Evolutionary conservation across 2,888 invertebrate genomes (phyloP), one percentile per base, ranked within the genome.

Genomic region (Laspeyria flexula): DNA sequence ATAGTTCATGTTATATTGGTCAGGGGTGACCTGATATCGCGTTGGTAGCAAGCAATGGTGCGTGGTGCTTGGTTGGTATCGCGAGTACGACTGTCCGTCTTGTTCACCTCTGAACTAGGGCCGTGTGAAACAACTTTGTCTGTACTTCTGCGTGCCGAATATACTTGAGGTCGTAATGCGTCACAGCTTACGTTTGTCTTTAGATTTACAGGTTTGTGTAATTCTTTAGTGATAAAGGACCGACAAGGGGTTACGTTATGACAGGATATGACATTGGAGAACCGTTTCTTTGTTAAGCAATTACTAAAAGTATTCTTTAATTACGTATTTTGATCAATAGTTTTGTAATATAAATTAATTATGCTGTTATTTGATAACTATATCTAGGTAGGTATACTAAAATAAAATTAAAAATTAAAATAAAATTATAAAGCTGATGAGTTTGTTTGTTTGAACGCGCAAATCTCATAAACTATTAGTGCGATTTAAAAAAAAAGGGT

Each of bases 21-120:
- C 76, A 56, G 49, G 37, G 54, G 53, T 76, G 77, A 67, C 69
- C 68, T 43, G 61, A 54, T 62, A 70, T 68, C 59, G 61, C 72
- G 72, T 62, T 66, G 60, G 47, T 71, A 70, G 71, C 71, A 64
- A 55, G 79, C 81, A 79, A 77, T 86, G 84, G 79, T 81, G 90
- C 91, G 91, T 91, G 84, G 82, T 89, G 81, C 75, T 77, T 59
- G 81, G 60, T 44, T 79, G 85, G 77, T 81, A 67, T 79, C 90
- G 85, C 89, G 86, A 65, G 69, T 71, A 72, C 79, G 79, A 90
- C 90, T 90, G 88, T 54, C 51, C 55, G 61, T 29, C 75, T 71
- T 60, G 68, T 65, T 73, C 76, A 75, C 78, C 79, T 82, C 75
- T 79, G 79, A 76, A 79, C 81, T 79, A 78, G 71, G 74, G 83